Percentiles rank a stretch among this genome's conserved stretches.
These are phyloP conservation scores for Numenius arquata DNA, from an alignment of 2,113 vertebrate genomes.

Conservation along the genomic window DNA sequence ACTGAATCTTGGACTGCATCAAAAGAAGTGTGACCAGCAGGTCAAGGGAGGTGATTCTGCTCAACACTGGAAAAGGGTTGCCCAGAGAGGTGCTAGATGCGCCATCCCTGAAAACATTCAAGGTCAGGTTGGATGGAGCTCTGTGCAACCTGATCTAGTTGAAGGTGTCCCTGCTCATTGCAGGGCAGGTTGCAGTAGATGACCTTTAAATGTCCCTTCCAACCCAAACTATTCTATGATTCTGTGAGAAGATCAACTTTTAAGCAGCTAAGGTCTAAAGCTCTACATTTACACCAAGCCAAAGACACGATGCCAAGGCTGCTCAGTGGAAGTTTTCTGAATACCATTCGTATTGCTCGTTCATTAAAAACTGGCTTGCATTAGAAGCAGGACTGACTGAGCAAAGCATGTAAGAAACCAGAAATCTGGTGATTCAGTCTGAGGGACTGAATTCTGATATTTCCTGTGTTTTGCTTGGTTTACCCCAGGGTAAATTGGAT, in stretches of 20 bases:
- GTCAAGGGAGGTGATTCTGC: not conserved
- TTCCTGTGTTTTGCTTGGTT: not conserved
- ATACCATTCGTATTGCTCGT: not conserved
- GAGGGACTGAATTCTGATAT: not conserved
- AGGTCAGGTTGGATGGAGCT: not conserved
- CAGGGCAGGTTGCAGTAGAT: not conserved
- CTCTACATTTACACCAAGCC: not conserved
- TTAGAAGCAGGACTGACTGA: not conserved
- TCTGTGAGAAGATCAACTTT: not conserved
- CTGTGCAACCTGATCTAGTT: not conserved
- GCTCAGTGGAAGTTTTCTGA: not conserved
- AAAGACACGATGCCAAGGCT: not conserved
- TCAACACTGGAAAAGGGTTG: not conserved
- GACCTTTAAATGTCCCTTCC: not conserved
- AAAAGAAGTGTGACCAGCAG: not conserved
- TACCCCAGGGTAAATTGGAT: not conserved
- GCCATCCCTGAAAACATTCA: not conserved
- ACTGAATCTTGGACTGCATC: not conserved
- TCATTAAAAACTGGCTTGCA: not conserved
- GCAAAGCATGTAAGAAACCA: not conserved
- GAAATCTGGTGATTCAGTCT: not conserved
- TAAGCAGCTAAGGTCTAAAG: not conserved
- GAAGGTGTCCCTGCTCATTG: not conserved
- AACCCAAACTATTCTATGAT: not conserved
- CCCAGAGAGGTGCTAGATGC: not conserved